A percentile compares a stretch with the other conserved stretches of the same genome.
Conservation (phyloP, 35 echinoderm and acorn worm genomes). For the Ophioderma brevispina region DNA sequence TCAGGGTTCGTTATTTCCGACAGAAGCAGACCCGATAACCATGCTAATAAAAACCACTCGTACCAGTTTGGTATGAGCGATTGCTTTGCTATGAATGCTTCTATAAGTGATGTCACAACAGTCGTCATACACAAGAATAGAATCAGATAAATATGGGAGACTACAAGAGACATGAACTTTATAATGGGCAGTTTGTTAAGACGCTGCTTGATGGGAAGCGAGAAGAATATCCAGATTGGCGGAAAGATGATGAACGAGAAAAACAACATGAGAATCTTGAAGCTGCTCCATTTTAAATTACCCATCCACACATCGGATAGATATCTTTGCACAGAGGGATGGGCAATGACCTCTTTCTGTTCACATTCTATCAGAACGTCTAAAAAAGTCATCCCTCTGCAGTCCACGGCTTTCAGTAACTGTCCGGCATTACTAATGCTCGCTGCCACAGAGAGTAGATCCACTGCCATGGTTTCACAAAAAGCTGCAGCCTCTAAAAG, state of each 20-base stretch:
- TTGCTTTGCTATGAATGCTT: constrained; percentile 65
- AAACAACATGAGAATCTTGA: constrained; percentile 92
- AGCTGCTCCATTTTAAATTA: constrained; percentile 82
- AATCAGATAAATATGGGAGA: constrained; percentile 91
- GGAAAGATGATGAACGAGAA: constrained; percentile 82
- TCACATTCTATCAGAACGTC: constrained; percentile 95
- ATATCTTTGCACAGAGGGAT: constrained; percentile 95
- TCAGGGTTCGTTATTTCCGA: constrained; percentile 90
- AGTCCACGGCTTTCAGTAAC: constrained; percentile 72
- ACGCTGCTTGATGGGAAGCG: constrained; percentile 73
- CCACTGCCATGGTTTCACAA: constrained; percentile 92
- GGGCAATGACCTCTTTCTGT: constrained; percentile 94
- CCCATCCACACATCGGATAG: constrained; percentile 95
- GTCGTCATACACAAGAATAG: constrained; percentile 75
- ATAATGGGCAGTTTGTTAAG: constrained; percentile 97
- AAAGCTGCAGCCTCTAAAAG: constrained; percentile 80
- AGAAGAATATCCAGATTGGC: constrained; percentile 84
- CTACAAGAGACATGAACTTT: constrained; percentile 97
- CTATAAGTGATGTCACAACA: constrained; percentile 81
- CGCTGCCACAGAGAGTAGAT: constrained; percentile 74
- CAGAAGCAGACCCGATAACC: constrained; percentile 87
- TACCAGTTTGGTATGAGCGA: constrained; percentile 80
- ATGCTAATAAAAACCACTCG: constrained; percentile 90
- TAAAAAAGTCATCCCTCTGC: constrained; percentile 73
- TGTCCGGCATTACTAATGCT: constrained; percentile 75